A percentile compares a stretch with the other conserved stretches of the same genome.
phyloP scores from a whole-genome alignment of 2,888 invertebrate species.

The Beris morrisii region DNA sequence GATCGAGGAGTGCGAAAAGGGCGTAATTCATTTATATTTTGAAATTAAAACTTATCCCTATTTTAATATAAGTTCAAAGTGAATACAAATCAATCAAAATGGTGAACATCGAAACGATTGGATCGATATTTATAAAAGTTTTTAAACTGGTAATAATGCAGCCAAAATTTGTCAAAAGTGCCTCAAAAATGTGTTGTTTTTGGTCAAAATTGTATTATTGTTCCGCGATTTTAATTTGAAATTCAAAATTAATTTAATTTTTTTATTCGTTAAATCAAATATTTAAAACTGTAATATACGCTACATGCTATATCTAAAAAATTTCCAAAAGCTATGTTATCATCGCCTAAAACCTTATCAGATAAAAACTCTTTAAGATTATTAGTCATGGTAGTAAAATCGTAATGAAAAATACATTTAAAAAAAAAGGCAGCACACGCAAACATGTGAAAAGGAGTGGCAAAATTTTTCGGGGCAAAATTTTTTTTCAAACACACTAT shows the following conservation, averaged over 20 bases:
- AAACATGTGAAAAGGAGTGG: constrained; percentile 1
- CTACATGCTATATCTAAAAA: no score
- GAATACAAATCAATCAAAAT: constrained; percentile 58
- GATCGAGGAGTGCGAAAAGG: constrained; percentile 17
- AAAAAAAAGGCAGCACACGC: constrained; percentile 3
- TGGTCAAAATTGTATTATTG: neutral
- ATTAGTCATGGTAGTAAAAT: constrained; percentile 18
- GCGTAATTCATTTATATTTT: constrained; percentile 13
- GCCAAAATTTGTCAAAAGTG: neutral
- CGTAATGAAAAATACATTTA: constrained; percentile 9
- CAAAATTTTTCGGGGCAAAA: constrained; percentile 13
- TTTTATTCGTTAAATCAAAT: no score
- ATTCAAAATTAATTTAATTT: no score
- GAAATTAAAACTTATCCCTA: constrained; percentile 12
- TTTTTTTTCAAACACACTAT: neutral
- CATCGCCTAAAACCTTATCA: constrained; percentile 10
- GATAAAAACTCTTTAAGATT: constrained; percentile 21
- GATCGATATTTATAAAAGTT: constrained; percentile 77
- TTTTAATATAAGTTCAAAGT: constrained; percentile 11
- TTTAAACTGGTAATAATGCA: constrained; percentile 72
- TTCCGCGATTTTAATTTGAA: no score
- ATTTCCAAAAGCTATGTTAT: no score
- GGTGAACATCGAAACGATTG: constrained; percentile 81
- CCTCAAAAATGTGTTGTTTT: neutral
- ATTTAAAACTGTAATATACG: no score